These are phyloP conservation scores for Drosophila sucinea DNA, from an alignment of 1,140 invertebrate species.

Conservation along the genomic window DNA sequence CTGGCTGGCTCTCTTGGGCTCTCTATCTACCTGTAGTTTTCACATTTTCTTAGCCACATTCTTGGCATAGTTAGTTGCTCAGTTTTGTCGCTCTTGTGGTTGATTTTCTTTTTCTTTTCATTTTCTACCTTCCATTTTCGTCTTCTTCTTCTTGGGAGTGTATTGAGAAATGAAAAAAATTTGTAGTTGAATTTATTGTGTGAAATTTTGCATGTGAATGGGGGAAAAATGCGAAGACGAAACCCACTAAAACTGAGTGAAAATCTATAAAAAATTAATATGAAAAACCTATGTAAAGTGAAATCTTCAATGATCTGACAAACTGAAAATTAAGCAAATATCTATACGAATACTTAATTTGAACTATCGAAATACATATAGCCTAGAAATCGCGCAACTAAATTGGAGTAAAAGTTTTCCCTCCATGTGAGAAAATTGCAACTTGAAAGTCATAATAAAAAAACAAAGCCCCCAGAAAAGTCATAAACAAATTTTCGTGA, in stretches of 20 bases:
- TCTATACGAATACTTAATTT: conserved; percentile 33
- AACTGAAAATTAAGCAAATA: conserved; percentile 41
- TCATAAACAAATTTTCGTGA: conserved; percentile 21
- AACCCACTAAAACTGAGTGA: conserved; percentile 29
- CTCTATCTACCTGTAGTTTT: conserved; percentile 43
- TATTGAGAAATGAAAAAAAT: conserved; percentile 45
- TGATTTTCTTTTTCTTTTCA: conserved; percentile 11
- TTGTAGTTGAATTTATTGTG: conserved; percentile 71
- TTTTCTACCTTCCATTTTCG: not conserved
- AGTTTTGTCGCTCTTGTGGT: conserved; percentile 28
- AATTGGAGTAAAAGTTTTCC: conserved; percentile 47
- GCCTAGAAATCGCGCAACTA: conserved; percentile 17
- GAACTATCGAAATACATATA: conserved; percentile 10
- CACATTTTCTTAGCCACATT: conserved; percentile 51
- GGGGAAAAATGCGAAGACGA: conserved; percentile 47
- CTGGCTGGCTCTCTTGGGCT: conserved; percentile 11
- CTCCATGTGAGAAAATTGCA: conserved; percentile 16
- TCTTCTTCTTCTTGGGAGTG: conserved; percentile 19
- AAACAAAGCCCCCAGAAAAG: conserved; percentile 18
- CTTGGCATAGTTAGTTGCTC: conserved; percentile 47
- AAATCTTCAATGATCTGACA: conserved; percentile 35
- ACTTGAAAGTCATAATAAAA: conserved; percentile 2
- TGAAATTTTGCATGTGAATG: conserved; percentile 80
- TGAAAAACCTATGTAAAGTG: conserved; percentile 40
- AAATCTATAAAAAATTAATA: conserved; percentile 49